Percentiles rank a stretch among this genome's conserved stretches.
Conservation (phyloP, 92 coral and sea anemone genomes). For the Isaurus tuberculatus region DNA sequence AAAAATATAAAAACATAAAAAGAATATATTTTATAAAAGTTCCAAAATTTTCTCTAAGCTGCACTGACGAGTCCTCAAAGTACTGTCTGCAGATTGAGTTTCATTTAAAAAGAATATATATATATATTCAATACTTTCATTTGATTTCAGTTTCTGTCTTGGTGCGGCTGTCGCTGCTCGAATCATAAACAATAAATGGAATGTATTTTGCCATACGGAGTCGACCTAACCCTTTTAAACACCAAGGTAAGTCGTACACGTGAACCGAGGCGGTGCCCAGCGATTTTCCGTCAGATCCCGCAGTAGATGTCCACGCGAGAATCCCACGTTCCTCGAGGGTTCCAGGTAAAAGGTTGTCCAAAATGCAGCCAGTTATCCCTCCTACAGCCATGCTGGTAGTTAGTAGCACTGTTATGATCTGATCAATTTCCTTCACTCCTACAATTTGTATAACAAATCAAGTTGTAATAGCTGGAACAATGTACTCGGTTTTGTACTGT, state of each 20-base stretch:
- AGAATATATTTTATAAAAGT: too few species aligned
- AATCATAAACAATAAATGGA: constrained; percentile 8
- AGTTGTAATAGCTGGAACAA: too few species aligned
- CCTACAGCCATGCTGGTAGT: constrained; percentile 84
- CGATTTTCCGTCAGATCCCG: not conserved
- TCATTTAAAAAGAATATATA: too few species aligned
- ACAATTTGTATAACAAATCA: not conserved
- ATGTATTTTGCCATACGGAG: constrained; percentile 17
- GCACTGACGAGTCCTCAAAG: too few species aligned
- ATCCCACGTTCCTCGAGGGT: constrained; percentile 82
- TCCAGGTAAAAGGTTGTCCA: constrained; percentile 77
- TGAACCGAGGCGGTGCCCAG: not conserved
- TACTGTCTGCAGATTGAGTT: too few species aligned
- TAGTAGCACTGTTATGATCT: constrained; percentile 70
- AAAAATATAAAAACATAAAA: too few species aligned
- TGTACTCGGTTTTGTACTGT: too few species aligned
- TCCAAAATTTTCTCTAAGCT: too few species aligned
- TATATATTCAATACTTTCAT: too few species aligned
- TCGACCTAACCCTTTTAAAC: constrained; percentile 1
- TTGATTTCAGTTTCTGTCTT: too few species aligned
- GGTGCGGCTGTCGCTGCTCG: not conserved
- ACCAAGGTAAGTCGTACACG: constrained; percentile 61
- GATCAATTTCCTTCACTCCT: constrained; percentile 77
- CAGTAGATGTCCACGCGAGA: constrained; percentile 48
- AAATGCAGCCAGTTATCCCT: constrained; percentile 59